Evolutionary conservation across 2,888 invertebrate species (phyloP).

Genomic region (Heliconius ethilla): DNA sequence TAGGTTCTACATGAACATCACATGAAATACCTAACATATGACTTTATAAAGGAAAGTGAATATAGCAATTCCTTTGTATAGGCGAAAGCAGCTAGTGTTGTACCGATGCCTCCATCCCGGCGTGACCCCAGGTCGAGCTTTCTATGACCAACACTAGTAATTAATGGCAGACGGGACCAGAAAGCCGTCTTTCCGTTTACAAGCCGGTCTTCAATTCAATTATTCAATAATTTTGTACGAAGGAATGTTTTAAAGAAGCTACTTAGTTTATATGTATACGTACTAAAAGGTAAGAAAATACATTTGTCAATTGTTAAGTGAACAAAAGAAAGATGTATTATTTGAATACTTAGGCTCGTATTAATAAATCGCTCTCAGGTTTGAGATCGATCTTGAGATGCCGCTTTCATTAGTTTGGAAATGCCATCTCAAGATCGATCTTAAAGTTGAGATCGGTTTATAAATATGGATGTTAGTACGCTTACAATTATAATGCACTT

Average conservation of each 20-base stretch:
- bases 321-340: not conserved
- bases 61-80: slow-evolving; percentile 37
- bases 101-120: slow-evolving; percentile 46
- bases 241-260: slow-evolving; percentile 34
- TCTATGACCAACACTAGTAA: slow-evolving; percentile 67
- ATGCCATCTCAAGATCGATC: too few species aligned
- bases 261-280: slow-evolving; percentile 22
- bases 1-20: slow-evolving; percentile 17
- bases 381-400: too few species aligned
- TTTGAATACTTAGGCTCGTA: not conserved
- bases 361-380: too few species aligned
- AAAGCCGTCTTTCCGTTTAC: slow-evolving; percentile 43
- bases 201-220: slow-evolving; percentile 45
- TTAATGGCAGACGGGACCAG: slow-evolving; percentile 55
- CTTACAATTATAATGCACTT: not conserved
- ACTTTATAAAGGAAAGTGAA: slow-evolving; percentile 41
- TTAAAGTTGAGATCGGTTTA: too few species aligned
- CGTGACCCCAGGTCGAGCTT: slow-evolving; percentile 71
- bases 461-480: not conserved
- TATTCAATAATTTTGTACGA: slow-evolving; percentile 42
- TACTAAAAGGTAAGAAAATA: not conserved
- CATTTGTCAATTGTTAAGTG: not conserved
- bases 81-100: slow-evolving; percentile 42
- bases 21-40: slow-evolving; percentile 20
- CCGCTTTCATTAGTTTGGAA: too few species aligned